Conservation (phyloP, 2,797 vertebrate genomes). For the Acanthurus leucopareius region DNA sequence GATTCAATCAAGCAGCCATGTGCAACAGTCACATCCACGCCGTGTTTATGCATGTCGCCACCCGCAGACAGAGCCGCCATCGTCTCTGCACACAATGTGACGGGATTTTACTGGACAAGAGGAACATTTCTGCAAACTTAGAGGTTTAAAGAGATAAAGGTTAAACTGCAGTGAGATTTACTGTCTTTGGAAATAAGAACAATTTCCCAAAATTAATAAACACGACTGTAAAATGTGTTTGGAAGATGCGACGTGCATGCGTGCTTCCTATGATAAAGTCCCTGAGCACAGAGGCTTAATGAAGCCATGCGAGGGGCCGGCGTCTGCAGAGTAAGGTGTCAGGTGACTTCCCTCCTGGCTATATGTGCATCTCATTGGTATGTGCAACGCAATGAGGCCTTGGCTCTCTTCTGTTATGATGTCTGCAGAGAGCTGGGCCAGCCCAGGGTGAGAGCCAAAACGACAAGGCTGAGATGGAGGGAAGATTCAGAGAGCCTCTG, state of each 20-base stretch:
- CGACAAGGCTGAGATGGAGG: conserved; percentile 62
- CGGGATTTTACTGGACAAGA: conserved; percentile 39
- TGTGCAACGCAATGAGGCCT: conserved; percentile 50
- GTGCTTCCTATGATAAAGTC: conserved; percentile 14
- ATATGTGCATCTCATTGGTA: conserved; percentile 66
- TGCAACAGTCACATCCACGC: conserved; percentile 49
- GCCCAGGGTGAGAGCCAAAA: conserved; percentile 72
- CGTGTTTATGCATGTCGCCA: conserved; percentile 37
- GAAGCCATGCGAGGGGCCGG: conserved; percentile 35
- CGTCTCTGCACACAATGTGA: background rate
- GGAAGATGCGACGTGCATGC: background rate
- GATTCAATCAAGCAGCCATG: conserved; percentile 63
- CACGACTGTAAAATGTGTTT: conserved; percentile 10
- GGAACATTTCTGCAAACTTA: conserved; percentile 12
- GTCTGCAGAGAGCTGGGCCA: conserved; percentile 69
- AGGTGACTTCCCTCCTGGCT: conserved; percentile 66
- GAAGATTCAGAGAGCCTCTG: conserved; percentile 71
- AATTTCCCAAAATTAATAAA: conserved; percentile 11
- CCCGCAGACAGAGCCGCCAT: conserved; percentile 42
- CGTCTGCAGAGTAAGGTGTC: conserved; percentile 56
- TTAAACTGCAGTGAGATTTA: conserved; percentile 51
- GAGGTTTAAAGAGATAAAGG: conserved; percentile 31
- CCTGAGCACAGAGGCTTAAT: conserved; percentile 38
- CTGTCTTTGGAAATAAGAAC: conserved; percentile 33
- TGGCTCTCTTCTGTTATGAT: conserved; percentile 67